These are phyloP conservation scores for Antedon mediterranea DNA, from an alignment of 53 echinoderm and acorn worm species.

Conservation along the genomic window DNA sequence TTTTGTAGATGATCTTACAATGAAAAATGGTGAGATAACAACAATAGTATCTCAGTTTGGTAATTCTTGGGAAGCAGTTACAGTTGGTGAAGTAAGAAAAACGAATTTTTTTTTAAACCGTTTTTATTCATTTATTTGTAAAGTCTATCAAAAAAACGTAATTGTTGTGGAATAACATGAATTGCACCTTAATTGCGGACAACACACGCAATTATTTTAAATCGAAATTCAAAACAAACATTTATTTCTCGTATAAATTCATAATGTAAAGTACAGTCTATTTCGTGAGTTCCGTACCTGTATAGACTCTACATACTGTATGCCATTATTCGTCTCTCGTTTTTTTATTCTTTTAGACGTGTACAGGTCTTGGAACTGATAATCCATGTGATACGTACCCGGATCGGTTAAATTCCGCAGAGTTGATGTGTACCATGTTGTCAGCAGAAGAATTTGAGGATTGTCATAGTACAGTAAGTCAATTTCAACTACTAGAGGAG, in stretches of 20 bases:
- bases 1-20: constrained; percentile 48
- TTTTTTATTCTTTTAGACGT: constrained; percentile 8
- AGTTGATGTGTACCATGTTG: constrained; percentile 37
- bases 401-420: constrained; percentile 9
- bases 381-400: constrained; percentile 42
- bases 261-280: too few species aligned
- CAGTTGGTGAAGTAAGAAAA: constrained; percentile 59
- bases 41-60: constrained; percentile 44
- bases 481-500: not conserved
- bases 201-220: too few species aligned
- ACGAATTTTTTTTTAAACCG: not conserved
- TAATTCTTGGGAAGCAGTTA: constrained; percentile 50
- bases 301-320: too few species aligned
- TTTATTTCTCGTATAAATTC: too few species aligned
- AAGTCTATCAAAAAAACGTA: too few species aligned
- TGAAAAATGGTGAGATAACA: constrained; percentile 41
- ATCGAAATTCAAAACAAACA: too few species aligned
- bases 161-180: too few species aligned
- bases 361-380: constrained; percentile 28
- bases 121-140: constrained; percentile 1
- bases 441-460: constrained; percentile 51
- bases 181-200: too few species aligned
- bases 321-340: too few species aligned
- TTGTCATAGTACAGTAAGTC: constrained; percentile 54
- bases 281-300: too few species aligned